Percentiles rank a stretch among this genome's conserved stretches.
Evolutionary conservation across 2,113 vertebrate species (phyloP).

Genomic region (Hystrix brachyura): DNA sequence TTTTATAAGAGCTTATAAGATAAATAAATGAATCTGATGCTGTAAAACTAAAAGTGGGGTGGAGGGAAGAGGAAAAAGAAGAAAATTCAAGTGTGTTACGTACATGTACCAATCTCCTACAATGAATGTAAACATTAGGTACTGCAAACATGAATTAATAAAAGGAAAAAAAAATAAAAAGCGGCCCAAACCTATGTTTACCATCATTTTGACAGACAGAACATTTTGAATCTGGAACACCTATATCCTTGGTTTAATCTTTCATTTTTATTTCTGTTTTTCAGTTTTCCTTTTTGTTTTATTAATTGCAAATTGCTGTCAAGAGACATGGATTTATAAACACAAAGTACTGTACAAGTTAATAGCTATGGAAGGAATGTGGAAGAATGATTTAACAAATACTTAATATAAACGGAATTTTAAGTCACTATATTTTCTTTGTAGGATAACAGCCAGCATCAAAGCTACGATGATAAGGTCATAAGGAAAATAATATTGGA

Average conservation of each 20-base stretch:
- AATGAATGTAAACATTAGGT: no score
- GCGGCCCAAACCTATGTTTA: constrained; percentile 47
- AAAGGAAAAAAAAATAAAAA: no score
- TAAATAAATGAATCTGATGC: no score
- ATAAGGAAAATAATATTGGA: not conserved
- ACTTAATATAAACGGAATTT: constrained; percentile 17
- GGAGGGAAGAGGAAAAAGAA: no score
- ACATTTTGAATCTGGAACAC: not conserved
- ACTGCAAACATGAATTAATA: no score
- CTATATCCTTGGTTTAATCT: constrained; percentile 8
- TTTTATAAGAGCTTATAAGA: no score
- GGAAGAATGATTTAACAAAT: not conserved
- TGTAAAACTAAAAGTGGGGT: no score
- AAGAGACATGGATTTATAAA: constrained; percentile 71
- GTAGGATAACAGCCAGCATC: not conserved
- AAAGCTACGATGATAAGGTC: not conserved
- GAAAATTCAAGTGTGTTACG: no score
- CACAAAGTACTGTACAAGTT: not conserved
- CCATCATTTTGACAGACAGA: not conserved
- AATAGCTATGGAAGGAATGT: not conserved
- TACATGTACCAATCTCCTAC: no score
- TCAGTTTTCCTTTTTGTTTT: not conserved
- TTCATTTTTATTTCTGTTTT: not conserved
- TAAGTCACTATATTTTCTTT: not conserved
- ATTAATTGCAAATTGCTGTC: constrained; percentile 59